Conservation (phyloP, 2,888 invertebrate genomes). For the Hydrotaea cyrtoneurina region DNA sequence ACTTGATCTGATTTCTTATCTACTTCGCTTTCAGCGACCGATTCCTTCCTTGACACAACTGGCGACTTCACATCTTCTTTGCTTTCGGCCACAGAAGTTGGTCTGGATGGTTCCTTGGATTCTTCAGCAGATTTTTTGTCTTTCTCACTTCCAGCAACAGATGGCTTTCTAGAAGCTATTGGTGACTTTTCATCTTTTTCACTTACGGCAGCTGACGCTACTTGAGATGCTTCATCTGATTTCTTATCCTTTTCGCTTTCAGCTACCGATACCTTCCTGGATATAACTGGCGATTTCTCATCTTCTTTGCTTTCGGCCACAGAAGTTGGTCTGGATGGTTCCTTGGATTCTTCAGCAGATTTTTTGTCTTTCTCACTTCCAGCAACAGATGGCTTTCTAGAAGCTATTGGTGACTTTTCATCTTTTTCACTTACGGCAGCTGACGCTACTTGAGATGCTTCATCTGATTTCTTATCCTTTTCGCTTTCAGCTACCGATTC, state of each 20-base stretch:
- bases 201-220: conserved; percentile 44
- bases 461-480: conserved; percentile 45
- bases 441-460: conserved; percentile 36
- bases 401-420: conserved; percentile 46
- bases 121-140: conserved; percentile 58
- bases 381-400: conserved; percentile 34
- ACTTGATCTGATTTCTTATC: conserved; percentile 55
- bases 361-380: conserved; percentile 35
- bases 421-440: conserved; percentile 57
- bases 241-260: conserved; percentile 37
- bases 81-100: conserved; percentile 35
- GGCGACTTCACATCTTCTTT: not conserved
- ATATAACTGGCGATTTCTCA: conserved; percentile 60
- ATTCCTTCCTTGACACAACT: not conserved
- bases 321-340: conserved; percentile 36
- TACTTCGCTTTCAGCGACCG: not conserved
- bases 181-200: conserved; percentile 59
- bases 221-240: conserved; percentile 32
- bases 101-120: conserved; percentile 21
- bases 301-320: conserved; percentile 64
- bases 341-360: conserved; percentile 28
- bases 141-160: conserved; percentile 60
- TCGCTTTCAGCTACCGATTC: conserved; percentile 41
- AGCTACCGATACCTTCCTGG: conserved; percentile 61
- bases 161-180: conserved; percentile 49